A percentile compares a stretch with the other conserved stretches of the same genome.
phyloP scores from a whole-genome alignment of 2,797 vertebrate genomes.

The Lacerta agilis region DNA sequence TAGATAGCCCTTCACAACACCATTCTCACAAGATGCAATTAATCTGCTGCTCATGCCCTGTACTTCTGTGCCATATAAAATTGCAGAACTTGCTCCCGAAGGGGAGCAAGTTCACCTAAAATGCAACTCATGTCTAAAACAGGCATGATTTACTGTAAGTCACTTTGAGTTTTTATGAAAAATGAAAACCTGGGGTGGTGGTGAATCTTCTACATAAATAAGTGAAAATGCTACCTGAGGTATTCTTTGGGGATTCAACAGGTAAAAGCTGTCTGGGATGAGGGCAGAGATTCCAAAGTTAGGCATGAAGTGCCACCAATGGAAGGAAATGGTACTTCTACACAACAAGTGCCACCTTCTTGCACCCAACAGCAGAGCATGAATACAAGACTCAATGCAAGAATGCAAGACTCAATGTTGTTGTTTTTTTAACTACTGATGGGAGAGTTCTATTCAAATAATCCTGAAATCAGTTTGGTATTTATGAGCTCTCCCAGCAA shows the following conservation, averaged over 20 bases:
- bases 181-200: not conserved
- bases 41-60: not conserved
- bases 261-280: not conserved
- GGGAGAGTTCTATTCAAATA: not conserved
- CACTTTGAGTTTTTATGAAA: not conserved
- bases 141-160: not conserved
- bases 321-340: not conserved
- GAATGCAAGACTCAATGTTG: not conserved
- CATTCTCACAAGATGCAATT: not conserved
- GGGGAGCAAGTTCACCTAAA: not conserved
- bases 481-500: not conserved
- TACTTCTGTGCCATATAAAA: not conserved
- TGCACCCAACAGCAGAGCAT: not conserved
- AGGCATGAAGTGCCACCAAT: not conserved
- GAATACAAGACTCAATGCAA: not conserved
- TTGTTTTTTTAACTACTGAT: not conserved
- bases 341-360: too few relatives aligned
- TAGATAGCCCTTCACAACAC: not conserved
- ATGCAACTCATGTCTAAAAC: not conserved
- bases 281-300: not conserved
- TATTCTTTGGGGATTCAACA: not conserved
- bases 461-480: not conserved
- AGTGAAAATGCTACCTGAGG: too few relatives aligned
- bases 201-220: not conserved
- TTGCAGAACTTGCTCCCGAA: not conserved